phyloP scores from a whole-genome alignment of 1,140 invertebrate species.

The Temnothorax nylanderi region DNA sequence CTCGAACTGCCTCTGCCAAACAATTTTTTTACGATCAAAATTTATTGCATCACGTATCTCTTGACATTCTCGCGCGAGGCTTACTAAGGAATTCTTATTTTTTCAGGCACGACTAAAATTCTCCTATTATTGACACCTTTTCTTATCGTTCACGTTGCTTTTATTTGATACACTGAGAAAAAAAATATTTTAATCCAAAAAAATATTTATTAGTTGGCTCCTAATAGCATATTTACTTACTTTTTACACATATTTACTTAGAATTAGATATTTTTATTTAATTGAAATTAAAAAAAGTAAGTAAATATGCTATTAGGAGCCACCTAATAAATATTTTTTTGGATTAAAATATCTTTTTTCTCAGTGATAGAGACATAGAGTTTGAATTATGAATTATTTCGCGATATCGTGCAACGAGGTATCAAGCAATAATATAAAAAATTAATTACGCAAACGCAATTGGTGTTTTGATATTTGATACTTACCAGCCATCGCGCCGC shows the following conservation, averaged over 20 bases:
- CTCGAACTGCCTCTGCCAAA: background rate
- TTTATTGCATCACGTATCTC: background rate
- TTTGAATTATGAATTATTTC: background rate
- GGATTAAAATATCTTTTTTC: too few relatives aligned
- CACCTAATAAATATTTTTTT: too few relatives aligned
- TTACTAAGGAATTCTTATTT: background rate
- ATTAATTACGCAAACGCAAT: background rate
- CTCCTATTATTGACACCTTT: too few relatives aligned
- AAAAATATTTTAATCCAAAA: too few relatives aligned
- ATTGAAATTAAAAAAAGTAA: too few relatives aligned
- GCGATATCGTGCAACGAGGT: background rate
- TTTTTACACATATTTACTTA: too few relatives aligned
- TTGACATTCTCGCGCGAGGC: background rate
- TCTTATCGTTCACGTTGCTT: background rate
- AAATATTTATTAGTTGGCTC: too few relatives aligned
- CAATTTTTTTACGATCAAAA: background rate
- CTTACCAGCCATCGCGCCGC: conserved; percentile 6
- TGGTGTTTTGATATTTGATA: background rate
- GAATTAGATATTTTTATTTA: too few relatives aligned
- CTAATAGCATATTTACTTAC: too few relatives aligned
- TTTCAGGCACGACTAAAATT: too few relatives aligned
- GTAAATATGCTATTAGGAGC: too few relatives aligned
- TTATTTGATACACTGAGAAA: too few relatives aligned
- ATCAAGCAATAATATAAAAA: background rate
- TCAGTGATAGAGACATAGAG: background rate